A percentile compares a stretch with the other conserved stretches of the same genome.
Conservation (phyloP, 2,113 vertebrate species). For the Tenrec ecaudatus region DNA sequence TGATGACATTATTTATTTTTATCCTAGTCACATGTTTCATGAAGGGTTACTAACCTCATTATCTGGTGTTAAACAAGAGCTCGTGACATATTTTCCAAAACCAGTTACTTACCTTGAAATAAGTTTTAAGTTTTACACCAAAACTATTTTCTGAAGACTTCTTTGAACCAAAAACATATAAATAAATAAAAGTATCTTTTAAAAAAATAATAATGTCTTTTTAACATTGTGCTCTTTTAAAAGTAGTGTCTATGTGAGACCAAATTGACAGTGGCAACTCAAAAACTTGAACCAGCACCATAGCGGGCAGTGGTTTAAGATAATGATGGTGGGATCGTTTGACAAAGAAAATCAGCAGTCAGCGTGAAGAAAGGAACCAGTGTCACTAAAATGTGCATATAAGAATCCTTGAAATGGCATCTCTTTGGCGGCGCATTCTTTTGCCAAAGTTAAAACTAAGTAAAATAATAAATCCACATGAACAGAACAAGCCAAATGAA, state of each 20-base stretch:
- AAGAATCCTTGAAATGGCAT: neutral
- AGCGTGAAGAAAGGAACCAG: neutral
- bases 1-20: neutral
- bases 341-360: neutral
- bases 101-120: neutral
- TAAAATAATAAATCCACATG: neutral
- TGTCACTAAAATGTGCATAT: neutral
- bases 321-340: neutral
- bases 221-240: neutral
- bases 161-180: neutral
- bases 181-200: neutral
- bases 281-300: neutral
- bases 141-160: neutral
- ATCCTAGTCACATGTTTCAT: neutral
- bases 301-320: neutral
- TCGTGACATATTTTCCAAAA: constrained; percentile 23
- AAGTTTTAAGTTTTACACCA: neutral
- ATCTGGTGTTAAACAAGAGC: constrained; percentile 21
- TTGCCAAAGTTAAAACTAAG: neutral
- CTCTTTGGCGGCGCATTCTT: neutral
- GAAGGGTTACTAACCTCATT: neutral
- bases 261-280: neutral
- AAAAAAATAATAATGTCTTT: neutral
- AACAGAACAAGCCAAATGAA: constrained; percentile 9
- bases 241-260: neutral